Conservation (phyloP, 2,888 invertebrate species). For the Xylota sylvarum region DNA sequence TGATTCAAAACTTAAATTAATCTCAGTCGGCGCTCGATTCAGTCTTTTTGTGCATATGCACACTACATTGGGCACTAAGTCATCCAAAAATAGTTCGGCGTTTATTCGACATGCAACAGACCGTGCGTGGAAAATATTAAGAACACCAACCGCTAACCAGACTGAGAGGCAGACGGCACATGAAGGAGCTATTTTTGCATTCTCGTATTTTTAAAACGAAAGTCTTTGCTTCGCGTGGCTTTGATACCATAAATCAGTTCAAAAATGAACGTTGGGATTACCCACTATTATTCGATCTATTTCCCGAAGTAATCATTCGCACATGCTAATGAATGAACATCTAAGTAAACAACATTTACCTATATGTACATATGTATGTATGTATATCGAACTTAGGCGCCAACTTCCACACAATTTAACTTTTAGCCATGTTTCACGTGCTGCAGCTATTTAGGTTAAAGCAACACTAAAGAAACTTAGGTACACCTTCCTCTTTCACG, state of each 20-base stretch:
- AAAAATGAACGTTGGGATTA: not conserved
- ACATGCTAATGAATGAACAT: constrained; percentile 12
- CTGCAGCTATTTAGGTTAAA: constrained; percentile 31
- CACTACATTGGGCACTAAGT: constrained; percentile 55
- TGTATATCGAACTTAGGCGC: constrained; percentile 5
- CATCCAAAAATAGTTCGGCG: constrained; percentile 71
- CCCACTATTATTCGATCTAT: constrained; percentile 8
- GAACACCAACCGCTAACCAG: constrained; percentile 45
- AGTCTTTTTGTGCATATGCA: constrained; percentile 14
- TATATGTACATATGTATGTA: too few species aligned
- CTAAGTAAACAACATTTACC: not conserved
- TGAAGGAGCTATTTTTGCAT: constrained; percentile 45
- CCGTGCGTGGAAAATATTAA: constrained; percentile 63
- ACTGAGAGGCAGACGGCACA: constrained; percentile 53
- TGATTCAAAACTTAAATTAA: constrained; percentile 22
- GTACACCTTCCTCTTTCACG: not conserved
- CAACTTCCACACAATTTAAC: constrained; percentile 7
- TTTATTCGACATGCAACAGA: constrained; percentile 59
- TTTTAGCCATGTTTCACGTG: not conserved
- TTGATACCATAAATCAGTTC: not conserved
- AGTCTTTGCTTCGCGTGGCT: not conserved
- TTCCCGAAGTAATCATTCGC: constrained; percentile 13
- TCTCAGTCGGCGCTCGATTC: not conserved
- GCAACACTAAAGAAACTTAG: constrained; percentile 9
- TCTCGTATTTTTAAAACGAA: constrained; percentile 1